A percentile compares a stretch with the other conserved stretches of the same genome.
These are phyloP conservation scores for Rhagoletis zephyria DNA, from an alignment of 1,140 invertebrate species.

Conservation along the genomic window DNA sequence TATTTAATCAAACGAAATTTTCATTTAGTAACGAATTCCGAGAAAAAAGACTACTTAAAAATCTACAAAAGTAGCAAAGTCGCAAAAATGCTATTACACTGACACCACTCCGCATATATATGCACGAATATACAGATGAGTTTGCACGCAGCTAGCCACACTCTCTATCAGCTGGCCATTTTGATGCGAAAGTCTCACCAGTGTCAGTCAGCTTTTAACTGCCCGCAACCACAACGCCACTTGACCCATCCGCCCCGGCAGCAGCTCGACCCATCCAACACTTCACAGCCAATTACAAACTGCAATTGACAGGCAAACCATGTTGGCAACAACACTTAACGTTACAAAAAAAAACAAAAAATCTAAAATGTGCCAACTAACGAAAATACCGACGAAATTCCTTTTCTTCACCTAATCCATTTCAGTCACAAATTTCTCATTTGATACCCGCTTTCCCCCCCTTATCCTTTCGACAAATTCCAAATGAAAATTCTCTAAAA, in stretches of 20 bases:
- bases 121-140: neutral
- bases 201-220: neutral
- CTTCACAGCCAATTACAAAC: neutral
- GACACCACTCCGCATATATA: neutral
- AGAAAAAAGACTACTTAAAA: neutral
- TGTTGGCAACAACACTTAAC: conserved; percentile 27
- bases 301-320: conserved; percentile 40
- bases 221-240: neutral
- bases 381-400: neutral
- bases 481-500: neutral
- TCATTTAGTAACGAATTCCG: neutral
- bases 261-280: neutral
- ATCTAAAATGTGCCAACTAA: conserved; percentile 12
- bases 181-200: neutral
- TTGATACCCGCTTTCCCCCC: neutral
- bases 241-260: neutral
- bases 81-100: no score
- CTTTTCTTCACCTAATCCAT: neutral
- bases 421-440: neutral
- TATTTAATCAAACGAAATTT: conserved; percentile 43
- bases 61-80: neutral
- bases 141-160: neutral
- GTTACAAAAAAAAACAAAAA: neutral
- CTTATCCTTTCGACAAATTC: neutral
- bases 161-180: neutral